Evolutionary conservation across 2,797 vertebrate species (phyloP).

Genomic region (Sphaeramia orbicularis): DNA sequence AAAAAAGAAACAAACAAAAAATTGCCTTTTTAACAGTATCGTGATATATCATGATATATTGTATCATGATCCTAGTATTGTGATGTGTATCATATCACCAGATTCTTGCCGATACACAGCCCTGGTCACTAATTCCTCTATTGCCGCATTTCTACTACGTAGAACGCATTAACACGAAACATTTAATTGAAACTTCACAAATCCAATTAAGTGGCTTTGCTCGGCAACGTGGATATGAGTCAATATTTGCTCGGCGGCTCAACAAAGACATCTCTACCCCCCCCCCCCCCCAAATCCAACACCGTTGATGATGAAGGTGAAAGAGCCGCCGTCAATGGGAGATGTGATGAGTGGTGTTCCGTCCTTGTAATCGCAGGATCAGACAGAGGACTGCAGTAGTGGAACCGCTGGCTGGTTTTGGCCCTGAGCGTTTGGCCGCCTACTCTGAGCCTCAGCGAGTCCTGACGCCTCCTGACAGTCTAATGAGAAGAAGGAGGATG

Average conservation of each 20-base stretch:
- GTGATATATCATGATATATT: too few relatives aligned
- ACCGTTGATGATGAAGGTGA: constrained; percentile 51
- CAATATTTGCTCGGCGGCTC: constrained; percentile 47
- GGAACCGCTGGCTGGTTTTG: constrained; percentile 44
- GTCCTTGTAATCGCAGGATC: constrained; percentile 48
- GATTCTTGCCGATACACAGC: too few relatives aligned
- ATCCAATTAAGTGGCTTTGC: constrained; percentile 49
- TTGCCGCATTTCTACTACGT: too few relatives aligned
- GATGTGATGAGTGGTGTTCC: constrained; percentile 43
- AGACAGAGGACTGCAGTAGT: constrained; percentile 33
- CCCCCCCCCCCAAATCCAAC: constrained; percentile 24
- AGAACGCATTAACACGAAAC: constrained; percentile 54
- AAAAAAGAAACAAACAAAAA: too few relatives aligned
- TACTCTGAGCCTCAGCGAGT: constrained; percentile 41
- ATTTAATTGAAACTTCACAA: constrained; percentile 58
- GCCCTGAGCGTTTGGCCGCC: constrained; percentile 40
- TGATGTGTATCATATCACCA: too few relatives aligned
- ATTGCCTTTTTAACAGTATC: too few relatives aligned
- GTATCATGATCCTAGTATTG: too few relatives aligned
- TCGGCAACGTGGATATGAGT: constrained; percentile 43
- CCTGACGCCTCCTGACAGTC: constrained; percentile 25
- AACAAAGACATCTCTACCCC: constrained; percentile 52
- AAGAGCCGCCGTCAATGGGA: constrained; percentile 42
- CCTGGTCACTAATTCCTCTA: too few relatives aligned
- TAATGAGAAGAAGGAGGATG: constrained; percentile 54